These are phyloP conservation scores for Hiodon alosoides DNA, from an alignment of 2,113 vertebrate species.

Conservation along the genomic window DNA sequence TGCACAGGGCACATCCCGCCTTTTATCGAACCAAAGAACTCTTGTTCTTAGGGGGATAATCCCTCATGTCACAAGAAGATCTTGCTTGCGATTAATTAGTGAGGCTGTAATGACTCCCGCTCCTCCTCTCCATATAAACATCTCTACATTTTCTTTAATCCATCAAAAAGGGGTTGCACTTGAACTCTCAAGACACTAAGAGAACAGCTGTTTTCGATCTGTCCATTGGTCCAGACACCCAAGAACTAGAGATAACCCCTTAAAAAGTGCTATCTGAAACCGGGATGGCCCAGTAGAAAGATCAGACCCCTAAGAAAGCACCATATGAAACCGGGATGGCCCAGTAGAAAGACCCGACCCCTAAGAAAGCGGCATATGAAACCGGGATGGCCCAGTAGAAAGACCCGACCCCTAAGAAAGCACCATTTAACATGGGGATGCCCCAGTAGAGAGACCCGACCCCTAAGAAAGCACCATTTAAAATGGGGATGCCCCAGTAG, in stretches of 20 bases:
- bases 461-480: no score
- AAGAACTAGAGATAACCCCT: not conserved
- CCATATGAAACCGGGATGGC: no score
- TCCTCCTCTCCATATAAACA: not conserved
- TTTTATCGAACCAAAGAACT: conserved; percentile 9
- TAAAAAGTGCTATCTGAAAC: not conserved
- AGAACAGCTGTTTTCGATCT: not conserved
- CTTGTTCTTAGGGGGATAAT: conserved; percentile 1
- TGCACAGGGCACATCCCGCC: not conserved
- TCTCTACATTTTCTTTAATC: conserved; percentile 12
- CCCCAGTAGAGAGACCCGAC: no score
- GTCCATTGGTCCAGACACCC: not conserved
- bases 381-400: no score
- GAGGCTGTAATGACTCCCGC: not conserved
- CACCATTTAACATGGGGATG: no score
- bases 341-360: no score
- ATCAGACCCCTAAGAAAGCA: no score
- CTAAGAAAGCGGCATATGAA: no score
- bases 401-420: no score
- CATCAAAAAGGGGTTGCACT: not conserved
- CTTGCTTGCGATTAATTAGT: not conserved
- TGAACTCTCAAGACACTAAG: not conserved
- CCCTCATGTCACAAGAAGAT: not conserved
- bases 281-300: no score
- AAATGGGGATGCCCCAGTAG: no score